Base-by-base conservation (phyloP, 2,888 invertebrate genomes). In the Pomacea canaliculata region DNA sequence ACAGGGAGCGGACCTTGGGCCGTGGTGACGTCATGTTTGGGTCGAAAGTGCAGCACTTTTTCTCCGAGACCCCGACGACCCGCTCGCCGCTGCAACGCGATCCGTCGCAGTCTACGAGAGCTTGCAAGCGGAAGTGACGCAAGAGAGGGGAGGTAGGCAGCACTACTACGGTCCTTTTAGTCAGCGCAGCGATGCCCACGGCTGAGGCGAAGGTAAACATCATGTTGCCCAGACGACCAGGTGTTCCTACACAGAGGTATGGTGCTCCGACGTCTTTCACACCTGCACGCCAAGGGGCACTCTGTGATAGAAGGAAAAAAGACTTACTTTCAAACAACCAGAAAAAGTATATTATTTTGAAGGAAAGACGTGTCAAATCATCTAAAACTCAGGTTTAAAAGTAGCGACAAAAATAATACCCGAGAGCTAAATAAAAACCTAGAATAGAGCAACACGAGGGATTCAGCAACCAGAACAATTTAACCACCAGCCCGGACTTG, bases 121-220 rank as follows among this genome's bases (percentile, higher is more conserved):
- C 72, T 4, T 7, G 23, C 12, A 72, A 4, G 23, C 27, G 48
- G 49, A 72, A 72, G 65, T 63, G 27, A n/a, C 49, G 51, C n/a
- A 37, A 27, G n/a, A 72, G 51, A 18, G 62, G 72, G 19, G 5
- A 19, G 49, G 37, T 51, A 49, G n/a, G 48, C 48, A 7, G 27
- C 23, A 72, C 65, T 7, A 72, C 72, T 16, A 72, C 16, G n/a
- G 72, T 72, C 9, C 63, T 23, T 65, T 72, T 63, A n/a, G 13
- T 46, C 19, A 65, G n/a, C 0, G 16, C 7, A n/a, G 72, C 72
- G 16, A 72, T 46, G 13, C 72, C 72, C 18, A 72, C 63, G 2
- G 49, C n/a, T 7, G 72, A 65, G 49, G 72, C 63, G 72, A 63
- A 72, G 49, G 27, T 23, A 18, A 72, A 72, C 72, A 72, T 63